phyloP scores from a whole-genome alignment of 1,140 invertebrate genomes.

The Drosophila eugracilis region DNA sequence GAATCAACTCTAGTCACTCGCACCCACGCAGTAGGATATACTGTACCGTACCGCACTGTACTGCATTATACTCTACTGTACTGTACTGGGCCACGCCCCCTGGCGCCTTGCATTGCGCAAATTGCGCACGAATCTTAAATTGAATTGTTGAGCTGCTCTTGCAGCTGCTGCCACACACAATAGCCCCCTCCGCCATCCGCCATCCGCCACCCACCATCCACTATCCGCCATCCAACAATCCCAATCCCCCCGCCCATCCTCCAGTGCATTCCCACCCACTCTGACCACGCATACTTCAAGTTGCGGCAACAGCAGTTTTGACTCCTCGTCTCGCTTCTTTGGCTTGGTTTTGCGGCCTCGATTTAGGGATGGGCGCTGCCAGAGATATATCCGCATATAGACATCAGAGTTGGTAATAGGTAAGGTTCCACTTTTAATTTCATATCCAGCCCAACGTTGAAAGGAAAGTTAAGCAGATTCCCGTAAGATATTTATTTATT shows the following conservation, averaged over 20 bases:
- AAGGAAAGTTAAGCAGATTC: too few species aligned
- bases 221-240: too few species aligned
- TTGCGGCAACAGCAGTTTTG: constrained; percentile 59
- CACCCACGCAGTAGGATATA: constrained; percentile 44
- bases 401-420: neutral
- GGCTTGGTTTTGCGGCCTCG: constrained; percentile 10
- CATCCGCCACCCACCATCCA: neutral
- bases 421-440: too few species aligned
- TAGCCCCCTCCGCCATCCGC: neutral
- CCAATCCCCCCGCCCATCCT: neutral
- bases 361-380: constrained; percentile 15
- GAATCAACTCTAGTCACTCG: constrained; percentile 68
- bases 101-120: constrained; percentile 61
- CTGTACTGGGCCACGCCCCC: constrained; percentile 29
- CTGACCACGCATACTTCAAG: constrained; percentile 71
- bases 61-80: too few species aligned
- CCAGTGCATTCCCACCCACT: constrained; percentile 3
- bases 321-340: constrained; percentile 30
- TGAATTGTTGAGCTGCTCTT: constrained; percentile 76
- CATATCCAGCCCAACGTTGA: too few species aligned
- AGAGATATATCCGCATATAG: constrained; percentile 19
- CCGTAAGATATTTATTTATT: too few species aligned
- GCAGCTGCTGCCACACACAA: constrained; percentile 45
- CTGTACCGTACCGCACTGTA: constrained; percentile 7
- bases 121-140: constrained; percentile 81